These are phyloP conservation scores for Gymnothorax javanicus DNA, from an alignment of 2,797 vertebrate species.

Conservation along the genomic window DNA sequence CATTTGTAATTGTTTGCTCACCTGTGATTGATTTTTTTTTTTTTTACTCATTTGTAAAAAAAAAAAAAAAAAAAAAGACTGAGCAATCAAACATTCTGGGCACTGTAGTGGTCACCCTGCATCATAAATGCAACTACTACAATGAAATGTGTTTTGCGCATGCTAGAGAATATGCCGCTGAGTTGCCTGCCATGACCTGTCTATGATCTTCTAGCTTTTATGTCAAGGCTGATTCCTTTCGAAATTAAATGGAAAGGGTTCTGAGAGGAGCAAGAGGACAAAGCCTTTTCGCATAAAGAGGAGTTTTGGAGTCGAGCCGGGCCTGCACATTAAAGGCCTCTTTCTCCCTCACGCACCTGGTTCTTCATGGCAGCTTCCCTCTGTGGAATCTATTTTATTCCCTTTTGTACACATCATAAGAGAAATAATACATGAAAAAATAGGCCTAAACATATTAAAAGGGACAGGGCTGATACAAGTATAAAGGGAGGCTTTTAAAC, in stretches of 20 bases:
- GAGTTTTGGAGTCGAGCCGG: not conserved
- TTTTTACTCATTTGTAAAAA: too few relatives aligned
- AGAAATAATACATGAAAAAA: not conserved
- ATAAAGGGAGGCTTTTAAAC: not conserved
- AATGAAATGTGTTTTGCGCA: not conserved
- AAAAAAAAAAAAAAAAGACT: not conserved
- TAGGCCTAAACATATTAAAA: conserved; percentile 7
- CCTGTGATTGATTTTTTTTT: too few relatives aligned
- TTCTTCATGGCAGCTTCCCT: not conserved
- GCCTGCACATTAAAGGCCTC: conserved; percentile 9
- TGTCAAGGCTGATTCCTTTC: not conserved
- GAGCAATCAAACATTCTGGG: not conserved
- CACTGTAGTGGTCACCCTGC: not conserved
- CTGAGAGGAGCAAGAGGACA: not conserved
- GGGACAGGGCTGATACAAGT: not conserved
- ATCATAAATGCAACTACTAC: not conserved
- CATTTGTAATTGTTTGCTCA: too few relatives aligned
- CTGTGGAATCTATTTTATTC: not conserved
- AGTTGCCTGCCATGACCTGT: not conserved
- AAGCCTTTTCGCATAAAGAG: not conserved
- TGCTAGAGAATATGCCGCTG: not conserved
- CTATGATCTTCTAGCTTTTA: conserved; percentile 6
- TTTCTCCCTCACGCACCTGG: not conserved
- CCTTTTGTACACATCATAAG: not conserved
- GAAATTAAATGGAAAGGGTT: not conserved